These are phyloP conservation scores for Limanda limanda DNA, from an alignment of 2,113 vertebrate species.

Conservation along the genomic window DNA sequence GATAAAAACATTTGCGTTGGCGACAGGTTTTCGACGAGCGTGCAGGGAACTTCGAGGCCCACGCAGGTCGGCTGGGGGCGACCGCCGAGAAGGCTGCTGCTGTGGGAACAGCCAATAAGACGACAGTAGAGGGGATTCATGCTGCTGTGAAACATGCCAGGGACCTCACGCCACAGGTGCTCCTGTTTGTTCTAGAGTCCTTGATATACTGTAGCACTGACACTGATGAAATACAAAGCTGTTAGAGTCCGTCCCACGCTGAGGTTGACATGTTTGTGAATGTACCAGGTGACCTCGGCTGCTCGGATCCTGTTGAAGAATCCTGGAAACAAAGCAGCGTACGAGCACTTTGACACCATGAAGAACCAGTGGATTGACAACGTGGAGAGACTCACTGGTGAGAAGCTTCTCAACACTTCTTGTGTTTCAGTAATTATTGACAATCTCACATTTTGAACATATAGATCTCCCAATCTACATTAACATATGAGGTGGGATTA, in stretches of 20 bases:
- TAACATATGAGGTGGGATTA: background rate
- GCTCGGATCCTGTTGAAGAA: constrained; percentile 96
- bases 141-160: constrained; percentile 94
- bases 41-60: constrained; percentile 95
- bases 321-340: constrained; percentile 96
- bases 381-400: constrained; percentile 97
- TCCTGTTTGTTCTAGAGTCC: background rate
- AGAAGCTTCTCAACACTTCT: constrained; percentile 10
- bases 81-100: constrained; percentile 98
- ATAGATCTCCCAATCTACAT: background rate
- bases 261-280: background rate
- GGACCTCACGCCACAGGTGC: constrained; percentile 96
- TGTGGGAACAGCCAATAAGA: constrained; percentile 95
- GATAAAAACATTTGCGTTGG: background rate
- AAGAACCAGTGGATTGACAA: constrained; percentile 99
- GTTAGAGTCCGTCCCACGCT: background rate
- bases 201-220: constrained; percentile 1
- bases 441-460: background rate
- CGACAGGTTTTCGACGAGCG: constrained; percentile 94
- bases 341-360: constrained; percentile 99
- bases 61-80: constrained; percentile 90
- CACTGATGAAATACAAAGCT: background rate
- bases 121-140: constrained; percentile 95
- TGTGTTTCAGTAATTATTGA: background rate
- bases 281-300: constrained; percentile 90